These are phyloP conservation scores for Erebia palarica DNA, from an alignment of 2,888 invertebrate genomes.

Conservation along the genomic window DNA sequence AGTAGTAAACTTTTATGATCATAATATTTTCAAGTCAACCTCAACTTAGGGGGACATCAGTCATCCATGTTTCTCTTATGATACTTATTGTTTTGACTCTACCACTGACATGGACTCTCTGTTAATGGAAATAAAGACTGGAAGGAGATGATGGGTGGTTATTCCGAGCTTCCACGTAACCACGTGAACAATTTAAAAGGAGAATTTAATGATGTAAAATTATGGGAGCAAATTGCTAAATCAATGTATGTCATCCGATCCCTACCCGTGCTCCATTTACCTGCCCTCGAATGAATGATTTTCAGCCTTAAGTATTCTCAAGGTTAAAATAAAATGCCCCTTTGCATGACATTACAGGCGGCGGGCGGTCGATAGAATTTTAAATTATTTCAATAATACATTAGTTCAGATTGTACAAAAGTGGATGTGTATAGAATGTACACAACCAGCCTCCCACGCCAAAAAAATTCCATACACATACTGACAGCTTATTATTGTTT, in stretches of 20 bases:
- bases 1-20: no score
- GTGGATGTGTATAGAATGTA: slow-evolving; percentile 35
- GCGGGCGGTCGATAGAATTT: slow-evolving; percentile 70
- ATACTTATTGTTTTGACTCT: no score
- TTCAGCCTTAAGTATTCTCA: slow-evolving; percentile 62
- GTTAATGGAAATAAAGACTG: no score
- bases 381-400: slow-evolving; percentile 66
- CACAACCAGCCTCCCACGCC: slow-evolving; percentile 41
- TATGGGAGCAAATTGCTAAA: slow-evolving; percentile 35
- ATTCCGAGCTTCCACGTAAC: slow-evolving; percentile 7
- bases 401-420: slow-evolving; percentile 47
- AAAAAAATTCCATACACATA: slow-evolving; percentile 29
- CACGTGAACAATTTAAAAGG: slow-evolving; percentile 13
- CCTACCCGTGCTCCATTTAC: slow-evolving; percentile 43
- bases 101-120: no score
- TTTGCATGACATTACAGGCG: slow-evolving; percentile 59
- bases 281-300: slow-evolving; percentile 51
- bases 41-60: no score
- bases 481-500: not conserved
- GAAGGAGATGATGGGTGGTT: no score
- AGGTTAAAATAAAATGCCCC: slow-evolving; percentile 70
- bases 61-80: no score
- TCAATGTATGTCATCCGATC: slow-evolving; percentile 35
- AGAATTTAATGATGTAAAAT: slow-evolving; percentile 21
- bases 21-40: no score